Conservation (phyloP, 2,113 vertebrate genomes). For the Pampusana beccarii region DNA sequence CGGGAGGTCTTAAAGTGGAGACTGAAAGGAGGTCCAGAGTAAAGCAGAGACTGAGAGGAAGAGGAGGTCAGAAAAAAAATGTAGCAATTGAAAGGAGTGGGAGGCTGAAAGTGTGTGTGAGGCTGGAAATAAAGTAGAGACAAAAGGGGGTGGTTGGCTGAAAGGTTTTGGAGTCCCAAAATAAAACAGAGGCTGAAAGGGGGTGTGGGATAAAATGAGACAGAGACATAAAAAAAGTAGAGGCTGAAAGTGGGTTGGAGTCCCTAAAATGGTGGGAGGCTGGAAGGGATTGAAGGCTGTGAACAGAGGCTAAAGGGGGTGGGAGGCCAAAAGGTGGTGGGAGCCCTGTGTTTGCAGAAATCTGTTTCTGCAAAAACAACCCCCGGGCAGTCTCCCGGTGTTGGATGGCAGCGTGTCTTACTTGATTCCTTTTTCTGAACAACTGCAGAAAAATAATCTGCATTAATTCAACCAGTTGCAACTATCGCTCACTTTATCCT, state of each 20-base stretch:
- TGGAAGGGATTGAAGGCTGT: neutral
- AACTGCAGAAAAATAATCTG: neutral
- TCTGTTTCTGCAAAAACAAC: neutral
- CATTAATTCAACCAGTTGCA: neutral
- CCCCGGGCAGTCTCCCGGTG: neutral
- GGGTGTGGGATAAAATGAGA: neutral
- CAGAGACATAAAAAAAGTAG: neutral
- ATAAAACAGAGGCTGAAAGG: neutral
- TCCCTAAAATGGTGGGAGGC: neutral
- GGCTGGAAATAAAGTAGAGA: neutral
- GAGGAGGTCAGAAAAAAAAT: neutral
- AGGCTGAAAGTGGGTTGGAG: neutral
- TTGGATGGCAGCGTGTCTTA: neutral
- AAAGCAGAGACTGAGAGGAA: neutral
- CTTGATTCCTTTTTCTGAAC: neutral
- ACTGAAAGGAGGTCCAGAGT: neutral
- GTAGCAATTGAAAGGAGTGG: neutral
- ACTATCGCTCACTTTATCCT: neutral
- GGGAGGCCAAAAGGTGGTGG: neutral
- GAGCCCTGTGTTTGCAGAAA: neutral
- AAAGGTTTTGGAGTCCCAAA: neutral
- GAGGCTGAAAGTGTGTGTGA: neutral
- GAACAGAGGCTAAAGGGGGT: neutral
- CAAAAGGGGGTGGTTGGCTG: neutral
- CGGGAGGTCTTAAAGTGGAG: neutral